Percentiles rank a stretch among this genome's conserved stretches.
These are phyloP conservation scores for Tachina lurida DNA, from an alignment of 2,888 invertebrate species.

Conservation along the genomic window DNA sequence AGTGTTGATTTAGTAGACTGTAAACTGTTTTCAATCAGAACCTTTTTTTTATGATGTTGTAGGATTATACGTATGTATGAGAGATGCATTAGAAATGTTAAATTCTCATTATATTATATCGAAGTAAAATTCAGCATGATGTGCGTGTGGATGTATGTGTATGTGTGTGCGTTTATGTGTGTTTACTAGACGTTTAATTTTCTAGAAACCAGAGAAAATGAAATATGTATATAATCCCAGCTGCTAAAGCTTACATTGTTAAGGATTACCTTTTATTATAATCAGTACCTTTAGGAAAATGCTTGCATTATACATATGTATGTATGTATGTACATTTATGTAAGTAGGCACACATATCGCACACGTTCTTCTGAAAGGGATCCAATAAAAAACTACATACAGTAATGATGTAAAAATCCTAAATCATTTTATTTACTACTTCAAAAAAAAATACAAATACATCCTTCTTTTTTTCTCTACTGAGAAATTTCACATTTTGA, in stretches of 20 bases:
- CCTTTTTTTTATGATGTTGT: slow-evolving; percentile 35
- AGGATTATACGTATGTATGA: slow-evolving; percentile 22
- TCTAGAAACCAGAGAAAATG: slow-evolving; percentile 3
- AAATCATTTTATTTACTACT: too few species aligned
- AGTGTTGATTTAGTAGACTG: slow-evolving; percentile 48
- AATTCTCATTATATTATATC: slow-evolving; percentile 9
- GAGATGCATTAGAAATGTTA: slow-evolving; percentile 28
- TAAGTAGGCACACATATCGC: neutral
- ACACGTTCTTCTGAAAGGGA: too few species aligned
- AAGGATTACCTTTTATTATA: slow-evolving; percentile 62
- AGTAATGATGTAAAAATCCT: too few species aligned
- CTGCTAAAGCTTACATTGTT: slow-evolving; percentile 53
- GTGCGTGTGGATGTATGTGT: neutral
- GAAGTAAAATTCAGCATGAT: neutral
- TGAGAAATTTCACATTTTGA: too few species aligned
- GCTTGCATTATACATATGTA: neutral
- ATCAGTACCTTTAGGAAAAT: neutral
- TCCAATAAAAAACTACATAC: too few species aligned
- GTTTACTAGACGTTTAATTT: neutral
- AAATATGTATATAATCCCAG: slow-evolving; percentile 60
- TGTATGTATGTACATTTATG: neutral
- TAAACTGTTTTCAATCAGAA: slow-evolving; percentile 58
- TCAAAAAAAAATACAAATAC: too few species aligned
- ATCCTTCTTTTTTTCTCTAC: too few species aligned
- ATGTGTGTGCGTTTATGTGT: neutral